These are phyloP conservation scores for Tretioscincus oriximinensis DNA, from an alignment of 2,113 vertebrate species.

Conservation along the genomic window DNA sequence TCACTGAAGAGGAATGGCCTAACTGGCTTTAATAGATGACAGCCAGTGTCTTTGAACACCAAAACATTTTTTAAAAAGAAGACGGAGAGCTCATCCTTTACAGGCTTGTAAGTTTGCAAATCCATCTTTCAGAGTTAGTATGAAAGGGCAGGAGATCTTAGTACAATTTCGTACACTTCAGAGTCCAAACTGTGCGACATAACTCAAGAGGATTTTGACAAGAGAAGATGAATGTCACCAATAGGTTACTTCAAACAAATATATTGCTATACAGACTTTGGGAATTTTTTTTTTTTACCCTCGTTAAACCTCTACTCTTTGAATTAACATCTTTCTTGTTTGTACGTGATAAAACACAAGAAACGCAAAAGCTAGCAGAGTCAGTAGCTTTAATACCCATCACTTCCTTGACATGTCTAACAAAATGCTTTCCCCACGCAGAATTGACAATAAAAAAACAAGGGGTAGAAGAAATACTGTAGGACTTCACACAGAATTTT, in stretches of 20 bases:
- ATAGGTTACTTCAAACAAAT: slow-evolving; percentile 22
- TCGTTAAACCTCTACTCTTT: slow-evolving; percentile 37
- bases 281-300: slow-evolving; percentile 24
- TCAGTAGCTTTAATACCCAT: slow-evolving; percentile 45
- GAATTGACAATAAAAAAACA: slow-evolving; percentile 18
- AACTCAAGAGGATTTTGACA: slow-evolving; percentile 4
- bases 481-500: slow-evolving; percentile 52
- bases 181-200: background rate
- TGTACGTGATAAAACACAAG: slow-evolving; percentile 32
- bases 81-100: fast-evolving
- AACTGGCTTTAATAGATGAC: background rate
- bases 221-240: background rate
- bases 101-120: background rate
- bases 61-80: background rate
- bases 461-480: background rate
- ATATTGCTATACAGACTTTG: background rate
- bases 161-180: fast-evolving
- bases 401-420: slow-evolving; percentile 52
- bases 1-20: background rate
- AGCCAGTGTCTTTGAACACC: background rate
- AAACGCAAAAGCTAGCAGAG: slow-evolving; percentile 51
- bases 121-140: background rate
- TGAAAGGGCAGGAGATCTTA: background rate
- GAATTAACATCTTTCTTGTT: slow-evolving; percentile 51
- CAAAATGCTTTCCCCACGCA: slow-evolving; percentile 40